phyloP scores from a whole-genome alignment of 2,797 vertebrate genomes.

The Epinephelus awoara region DNA sequence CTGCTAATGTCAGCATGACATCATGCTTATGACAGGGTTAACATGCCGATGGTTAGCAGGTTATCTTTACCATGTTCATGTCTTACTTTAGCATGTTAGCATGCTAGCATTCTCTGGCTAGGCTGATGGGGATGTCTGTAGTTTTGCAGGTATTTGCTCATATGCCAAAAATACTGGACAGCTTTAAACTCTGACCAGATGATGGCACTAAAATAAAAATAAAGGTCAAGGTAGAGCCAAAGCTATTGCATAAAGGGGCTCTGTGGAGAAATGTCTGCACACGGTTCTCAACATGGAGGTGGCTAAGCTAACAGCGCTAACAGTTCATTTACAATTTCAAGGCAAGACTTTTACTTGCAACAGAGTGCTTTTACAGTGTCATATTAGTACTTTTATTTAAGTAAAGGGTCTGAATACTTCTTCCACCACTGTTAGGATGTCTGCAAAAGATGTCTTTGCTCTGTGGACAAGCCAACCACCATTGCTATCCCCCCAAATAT shows the following conservation, averaged over 20 bases:
- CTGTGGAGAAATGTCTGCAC: no score
- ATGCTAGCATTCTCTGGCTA: no score
- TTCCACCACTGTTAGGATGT: not conserved
- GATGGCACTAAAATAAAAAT: not conserved
- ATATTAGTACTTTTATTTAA: no score
- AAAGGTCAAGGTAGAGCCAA: not conserved
- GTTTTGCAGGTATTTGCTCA: not conserved
- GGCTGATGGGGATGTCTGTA: not conserved
- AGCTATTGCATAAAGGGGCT: not conserved
- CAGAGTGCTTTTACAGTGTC: no score
- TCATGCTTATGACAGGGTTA: slow-evolving; percentile 3
- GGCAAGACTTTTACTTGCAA: no score
- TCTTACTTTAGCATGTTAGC: not conserved
- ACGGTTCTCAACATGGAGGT: no score
- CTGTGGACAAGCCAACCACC: not conserved
- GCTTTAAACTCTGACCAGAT: slow-evolving; percentile 4
- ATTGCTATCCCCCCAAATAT: not conserved
- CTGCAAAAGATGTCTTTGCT: not conserved
- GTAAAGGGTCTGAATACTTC: no score
- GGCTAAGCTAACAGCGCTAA: no score
- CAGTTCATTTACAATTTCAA: no score
- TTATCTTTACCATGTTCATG: not conserved
- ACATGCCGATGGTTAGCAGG: not conserved
- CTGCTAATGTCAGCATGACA: slow-evolving; percentile 1
- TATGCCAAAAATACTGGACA: not conserved